These are phyloP conservation scores for Ophioninae sp. DNA, from an alignment of 2,888 invertebrate genomes.

Conservation along the genomic window DNA sequence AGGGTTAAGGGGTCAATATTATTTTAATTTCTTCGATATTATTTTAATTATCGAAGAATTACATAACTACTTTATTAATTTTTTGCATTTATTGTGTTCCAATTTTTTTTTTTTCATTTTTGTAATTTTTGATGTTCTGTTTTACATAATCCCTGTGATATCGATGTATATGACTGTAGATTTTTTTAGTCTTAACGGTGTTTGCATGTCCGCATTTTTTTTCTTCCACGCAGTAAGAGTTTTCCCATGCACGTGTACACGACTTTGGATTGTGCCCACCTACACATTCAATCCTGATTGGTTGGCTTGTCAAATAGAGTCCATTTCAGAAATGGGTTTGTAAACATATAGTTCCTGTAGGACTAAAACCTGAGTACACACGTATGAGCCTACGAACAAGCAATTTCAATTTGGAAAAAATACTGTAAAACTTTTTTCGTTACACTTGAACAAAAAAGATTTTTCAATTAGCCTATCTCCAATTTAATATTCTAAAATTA, in stretches of 20 bases:
- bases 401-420: conserved; percentile 31
- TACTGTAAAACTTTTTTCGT: conserved; percentile 19
- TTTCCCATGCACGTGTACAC: neutral
- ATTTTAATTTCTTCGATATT: no score
- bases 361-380: neutral
- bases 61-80: no score
- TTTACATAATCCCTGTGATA: neutral
- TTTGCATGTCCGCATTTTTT: conserved; percentile 12
- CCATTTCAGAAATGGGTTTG: neutral
- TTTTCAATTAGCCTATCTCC: neutral
- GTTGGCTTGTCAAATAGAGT: conserved; percentile 3
- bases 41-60: no score
- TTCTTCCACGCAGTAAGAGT: neutral
- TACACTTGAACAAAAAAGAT: neutral
- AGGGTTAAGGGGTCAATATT: no score
- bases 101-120: neutral
- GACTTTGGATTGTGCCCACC: neutral
- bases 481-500: neutral
- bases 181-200: neutral
- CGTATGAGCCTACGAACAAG: neutral
- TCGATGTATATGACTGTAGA: neutral
- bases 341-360: neutral
- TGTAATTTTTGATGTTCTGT: neutral
- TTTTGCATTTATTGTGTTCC: neutral
- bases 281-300: conserved; percentile 22